Evolutionary conservation across 2,888 invertebrate genomes (phyloP), one percentile per base, ranked within the genome.

Genomic region (Heteropelma amictum): DNA sequence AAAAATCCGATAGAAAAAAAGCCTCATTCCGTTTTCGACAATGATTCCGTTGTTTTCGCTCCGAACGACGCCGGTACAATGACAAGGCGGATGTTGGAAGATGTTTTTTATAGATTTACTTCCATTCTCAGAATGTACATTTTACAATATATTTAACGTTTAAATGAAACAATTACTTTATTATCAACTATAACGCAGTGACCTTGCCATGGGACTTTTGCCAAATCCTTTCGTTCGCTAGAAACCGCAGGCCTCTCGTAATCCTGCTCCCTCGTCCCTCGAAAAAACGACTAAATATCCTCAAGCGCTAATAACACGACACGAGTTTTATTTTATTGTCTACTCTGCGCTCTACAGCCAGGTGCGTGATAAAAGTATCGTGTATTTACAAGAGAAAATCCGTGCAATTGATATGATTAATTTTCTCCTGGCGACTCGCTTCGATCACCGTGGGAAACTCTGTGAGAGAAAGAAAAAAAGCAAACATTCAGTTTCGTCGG

Each of bases 81-180:
- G 4, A 47, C 68, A 60, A 61, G 63, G 56, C 40, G 12, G 53
- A 40, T 28, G 17, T 40, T 87, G 88, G 89, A 90, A 89, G 89
- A 88, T 89, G 10, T 38, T 33, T 84, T 88, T 83, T 78, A 82
- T 88, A 89, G 88, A 86, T 61, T 89, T 89, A 89, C 89, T 89
- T 89, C 89, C 89, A 88, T 85, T 87, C 87, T 89, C 85, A 88
- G 89, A 90, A 84, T 85, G 80, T 85, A 85, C 84, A 82, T 80
- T 80, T 81, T 81, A 82, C 81, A 82, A 80, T 78, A 75, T 42
- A 83, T 79, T 67, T 83, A 81, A 80, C 79, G 77, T 83, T 81
- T 77, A 79, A 81, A 82, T 78, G 80, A 80, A 80, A 79, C 79
- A 78, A 82, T 76, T 79, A 81, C 47, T 79, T 77, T 79, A 77